Base-by-base conservation (phyloP, 2,888 invertebrate species). In the Trissoscelio sp. region DNA sequence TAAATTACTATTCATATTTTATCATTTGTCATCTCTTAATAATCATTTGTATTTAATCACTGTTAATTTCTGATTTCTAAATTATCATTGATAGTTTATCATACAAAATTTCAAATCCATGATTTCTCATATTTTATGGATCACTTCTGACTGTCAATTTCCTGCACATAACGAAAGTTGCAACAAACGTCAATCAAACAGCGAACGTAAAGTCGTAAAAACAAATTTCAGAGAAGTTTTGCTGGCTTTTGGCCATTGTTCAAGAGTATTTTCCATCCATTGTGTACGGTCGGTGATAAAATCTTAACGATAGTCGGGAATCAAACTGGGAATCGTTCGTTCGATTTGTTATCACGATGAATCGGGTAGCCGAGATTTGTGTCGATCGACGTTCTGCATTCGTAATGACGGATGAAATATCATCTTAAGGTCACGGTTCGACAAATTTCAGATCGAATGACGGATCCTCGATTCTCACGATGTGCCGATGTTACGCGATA, bases 371-470 rank as follows among this genome's bases (percentile, higher is more conserved):
- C 22, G 28, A 53, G 37, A 64, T 64, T 70, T 66, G 55, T 62
- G 67, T 46, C 67, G 67, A 60, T 73, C 51, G 22, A 9, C n/a
- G 46, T n/a, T 5, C 44, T 57, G 48, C 62, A 74, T 64, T 70
- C 60, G 72, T 67, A 77, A 77, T 72, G 46, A 64, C 67, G 72
- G 77, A 81, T 81, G 81, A 78, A 81, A 78, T 81, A 81, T 81
- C 81, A 81, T 60, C 81, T 67, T 64, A 60, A 73, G 73, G 67
- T 78, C 73, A 81, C 73, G 81, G 46, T 69, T 67, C 78, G 78
- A 55, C 81, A 69, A 73, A 81, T 81, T 78, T 78, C 62, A 51
- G 72, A 73, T 81, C 78, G 69, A 64, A 73, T 81, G 81, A 73
- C 81, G 73, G 77, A 69, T 67, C 66, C 48, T 18, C 55, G 67